Conservation (phyloP, 2,888 invertebrate species). For the Drosophila eohydei region DNA sequence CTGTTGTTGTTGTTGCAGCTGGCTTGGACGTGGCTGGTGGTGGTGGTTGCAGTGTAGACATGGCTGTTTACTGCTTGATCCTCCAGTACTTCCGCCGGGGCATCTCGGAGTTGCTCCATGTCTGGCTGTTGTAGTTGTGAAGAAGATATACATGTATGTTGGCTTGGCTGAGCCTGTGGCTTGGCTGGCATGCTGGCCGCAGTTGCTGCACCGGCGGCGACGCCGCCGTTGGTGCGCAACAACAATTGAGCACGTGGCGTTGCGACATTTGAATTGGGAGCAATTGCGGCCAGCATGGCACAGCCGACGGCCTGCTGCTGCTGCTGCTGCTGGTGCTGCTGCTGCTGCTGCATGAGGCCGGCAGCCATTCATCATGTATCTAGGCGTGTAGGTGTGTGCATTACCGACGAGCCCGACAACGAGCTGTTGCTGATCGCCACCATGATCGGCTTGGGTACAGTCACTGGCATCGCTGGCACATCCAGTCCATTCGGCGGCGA, state of each 20-base stretch:
- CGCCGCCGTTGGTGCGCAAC: conserved; percentile 41
- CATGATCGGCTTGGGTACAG: conserved; percentile 50
- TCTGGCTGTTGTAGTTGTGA: conserved; percentile 73
- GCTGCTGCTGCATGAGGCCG: conserved; percentile 82
- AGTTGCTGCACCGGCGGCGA: conserved; percentile 54
- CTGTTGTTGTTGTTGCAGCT: conserved; percentile 13
- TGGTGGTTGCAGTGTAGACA: conserved; percentile 31
- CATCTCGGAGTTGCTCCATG: conserved; percentile 48
- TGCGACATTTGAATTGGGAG: conserved; percentile 46
- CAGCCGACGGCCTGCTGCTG: conserved; percentile 75
- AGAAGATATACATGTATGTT: conserved; percentile 77
- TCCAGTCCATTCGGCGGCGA: conserved; percentile 74
- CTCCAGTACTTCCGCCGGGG: conserved; percentile 30
- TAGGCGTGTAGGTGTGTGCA: conserved; percentile 81
- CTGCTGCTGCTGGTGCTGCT: conserved; percentile 59
- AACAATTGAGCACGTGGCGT: conserved; percentile 46
- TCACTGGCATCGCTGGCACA: conserved; percentile 45
- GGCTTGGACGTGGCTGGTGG: conserved; percentile 10
- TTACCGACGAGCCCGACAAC: conserved; percentile 81
- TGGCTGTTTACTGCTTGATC: conserved; percentile 40
- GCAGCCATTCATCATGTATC: conserved; percentile 84
- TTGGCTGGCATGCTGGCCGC: conserved; percentile 73
- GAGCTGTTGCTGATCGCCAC: conserved; percentile 57
- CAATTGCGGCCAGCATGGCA: conserved; percentile 76
- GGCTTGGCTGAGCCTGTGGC: conserved; percentile 56